Base-by-base conservation (phyloP, 2,797 vertebrate species). In the Pseudocheirus occidentalis region DNA sequence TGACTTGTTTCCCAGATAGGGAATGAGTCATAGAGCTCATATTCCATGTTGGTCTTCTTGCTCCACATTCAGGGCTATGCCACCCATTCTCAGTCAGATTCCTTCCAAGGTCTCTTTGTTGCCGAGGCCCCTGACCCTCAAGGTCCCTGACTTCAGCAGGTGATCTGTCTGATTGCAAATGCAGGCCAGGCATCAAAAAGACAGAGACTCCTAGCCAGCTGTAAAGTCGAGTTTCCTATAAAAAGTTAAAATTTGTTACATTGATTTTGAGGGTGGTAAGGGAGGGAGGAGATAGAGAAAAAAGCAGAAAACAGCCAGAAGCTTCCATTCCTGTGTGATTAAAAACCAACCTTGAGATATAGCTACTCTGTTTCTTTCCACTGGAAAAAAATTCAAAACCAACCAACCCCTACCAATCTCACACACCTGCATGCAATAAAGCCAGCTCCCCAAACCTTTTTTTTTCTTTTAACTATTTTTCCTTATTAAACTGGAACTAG, bases 401-500 rank as follows among this genome's bases (percentile, higher is more conserved):
- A 13, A n/a, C 50, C 94, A 89, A 5, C 66, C 94, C 55, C 90
- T 90, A 53, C 93, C 7, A 57, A 29, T 56, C 89, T 90, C 89
- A 95, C 93, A 94, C 97, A 98, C 95, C 97, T 97, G 91, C 96
- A 96, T 97, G 95, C 97, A 94, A 95, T 97, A 97, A 90, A 92
- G 81, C 73, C 40, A 40, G 18, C 40, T 97, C 93, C 5, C 93
- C 96, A 90, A 89, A 54, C 29, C 56, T 94, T 50, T 87, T 92
- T 87, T 92, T 55, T 55, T 55, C 56, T 56, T 87, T 56, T 81
- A 34, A 95, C 93, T 93, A 46, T 97, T 97, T 87, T 97, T 92
- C 92, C 95, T 98, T 98, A 98, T 98, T 98, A 97, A 98, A 98
- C 91, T 92, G 95, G 87, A 58, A 94, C 97, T 46, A 58, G 96